A percentile compares a stretch with the other conserved stretches of the same genome.
Conservation (phyloP, 2,797 vertebrate genomes). For the Gambelia wislizenii region DNA sequence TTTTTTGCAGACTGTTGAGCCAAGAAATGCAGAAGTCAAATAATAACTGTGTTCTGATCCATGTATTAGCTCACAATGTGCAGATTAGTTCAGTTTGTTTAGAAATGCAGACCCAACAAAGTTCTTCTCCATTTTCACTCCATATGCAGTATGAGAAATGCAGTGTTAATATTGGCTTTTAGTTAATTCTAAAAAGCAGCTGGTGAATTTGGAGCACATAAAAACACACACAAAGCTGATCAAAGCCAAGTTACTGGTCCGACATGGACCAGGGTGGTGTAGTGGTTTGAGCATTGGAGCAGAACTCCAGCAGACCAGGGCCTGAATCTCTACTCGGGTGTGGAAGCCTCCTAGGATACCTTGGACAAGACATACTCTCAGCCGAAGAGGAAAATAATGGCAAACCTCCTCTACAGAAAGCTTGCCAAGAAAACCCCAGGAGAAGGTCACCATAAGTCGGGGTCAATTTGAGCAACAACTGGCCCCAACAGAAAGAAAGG, state of each 20-base stretch:
- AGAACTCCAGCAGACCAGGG: no score
- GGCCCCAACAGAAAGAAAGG: constrained; percentile 4
- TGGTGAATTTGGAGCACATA: not conserved
- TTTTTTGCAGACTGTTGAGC: not conserved
- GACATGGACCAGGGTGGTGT: no score
- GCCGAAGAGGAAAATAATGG: no score
- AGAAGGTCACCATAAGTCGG: no score
- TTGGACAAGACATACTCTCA: no score
- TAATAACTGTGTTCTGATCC: not conserved
- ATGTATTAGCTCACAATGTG: not conserved
- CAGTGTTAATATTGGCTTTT: not conserved
- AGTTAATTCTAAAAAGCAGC: not conserved
- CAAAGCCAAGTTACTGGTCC: not conserved
- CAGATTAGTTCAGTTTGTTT: not conserved
- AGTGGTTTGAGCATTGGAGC: no score
- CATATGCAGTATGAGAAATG: not conserved
- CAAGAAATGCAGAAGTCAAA: not conserved
- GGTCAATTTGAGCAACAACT: no score
- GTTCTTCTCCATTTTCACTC: not conserved
- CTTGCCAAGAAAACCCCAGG: no score
- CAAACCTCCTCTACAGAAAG: no score
- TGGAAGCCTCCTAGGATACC: no score
- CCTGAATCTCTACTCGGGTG: no score
- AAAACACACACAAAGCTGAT: not conserved
- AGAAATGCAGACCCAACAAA: not conserved